Percentiles rank a stretch among this genome's conserved stretches.
Evolutionary conservation across 2,797 vertebrate genomes (phyloP).

Genomic region (Cossypha polioptera): DNA sequence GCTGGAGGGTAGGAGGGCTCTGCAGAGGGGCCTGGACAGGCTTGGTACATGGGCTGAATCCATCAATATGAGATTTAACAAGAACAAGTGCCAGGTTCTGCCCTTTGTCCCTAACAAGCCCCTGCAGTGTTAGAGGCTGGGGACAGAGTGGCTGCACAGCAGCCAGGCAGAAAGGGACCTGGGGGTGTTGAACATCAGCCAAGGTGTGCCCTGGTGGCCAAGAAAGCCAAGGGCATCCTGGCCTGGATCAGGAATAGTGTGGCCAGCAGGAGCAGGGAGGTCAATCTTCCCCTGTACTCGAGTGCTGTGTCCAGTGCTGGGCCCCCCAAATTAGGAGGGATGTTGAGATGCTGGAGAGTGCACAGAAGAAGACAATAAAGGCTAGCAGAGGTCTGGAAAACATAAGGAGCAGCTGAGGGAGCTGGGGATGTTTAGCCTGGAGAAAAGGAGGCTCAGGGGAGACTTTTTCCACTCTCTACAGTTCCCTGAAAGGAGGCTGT

Average conservation of each 20-base stretch:
- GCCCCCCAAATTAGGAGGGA: neutral
- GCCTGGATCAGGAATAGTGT: neutral
- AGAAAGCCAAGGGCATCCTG: rapidly evolving
- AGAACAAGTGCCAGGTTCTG: rapidly evolving
- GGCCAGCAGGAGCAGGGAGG: neutral
- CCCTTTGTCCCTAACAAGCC: neutral
- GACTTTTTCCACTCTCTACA: neutral
- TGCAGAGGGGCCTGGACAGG: neutral
- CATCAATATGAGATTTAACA: neutral
- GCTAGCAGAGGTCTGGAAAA: neutral
- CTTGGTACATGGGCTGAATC: rapidly evolving
- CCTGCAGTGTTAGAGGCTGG: rapidly evolving
- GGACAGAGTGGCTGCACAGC: neutral
- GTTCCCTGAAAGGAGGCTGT: neutral
- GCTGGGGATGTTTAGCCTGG: neutral
- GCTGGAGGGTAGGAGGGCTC: neutral
- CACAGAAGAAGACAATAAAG: neutral
- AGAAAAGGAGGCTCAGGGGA: neutral
- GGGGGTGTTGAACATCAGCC: rapidly evolving
- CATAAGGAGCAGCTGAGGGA: neutral
- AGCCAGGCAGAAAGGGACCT: rapidly evolving
- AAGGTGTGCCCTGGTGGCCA: neutral
- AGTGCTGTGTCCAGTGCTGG: neutral
- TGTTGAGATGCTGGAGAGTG: rapidly evolving
- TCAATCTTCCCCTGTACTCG: rapidly evolving